phyloP scores from a whole-genome alignment of 2,888 invertebrate species.

The Ornithoptera alexandrae region DNA sequence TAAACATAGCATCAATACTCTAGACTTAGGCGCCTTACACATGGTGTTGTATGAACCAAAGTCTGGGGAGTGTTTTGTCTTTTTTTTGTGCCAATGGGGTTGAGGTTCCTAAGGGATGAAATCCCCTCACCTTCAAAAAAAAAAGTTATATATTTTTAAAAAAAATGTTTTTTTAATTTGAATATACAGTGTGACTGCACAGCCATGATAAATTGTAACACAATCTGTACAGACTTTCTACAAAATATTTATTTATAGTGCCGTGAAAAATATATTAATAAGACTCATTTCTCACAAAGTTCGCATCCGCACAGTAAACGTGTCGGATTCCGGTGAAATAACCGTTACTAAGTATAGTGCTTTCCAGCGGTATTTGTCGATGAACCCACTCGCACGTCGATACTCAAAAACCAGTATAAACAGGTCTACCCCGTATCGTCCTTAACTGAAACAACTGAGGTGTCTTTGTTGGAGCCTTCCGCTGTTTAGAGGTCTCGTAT shows the following conservation, averaged over 20 bases:
- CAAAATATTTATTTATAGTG: background rate
- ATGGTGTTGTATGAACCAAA: no score
- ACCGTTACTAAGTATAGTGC: conserved; percentile 57
- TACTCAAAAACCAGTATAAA: conserved; percentile 40
- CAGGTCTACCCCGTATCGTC: conserved; percentile 37
- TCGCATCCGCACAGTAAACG: conserved; percentile 23
- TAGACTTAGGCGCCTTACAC: no score
- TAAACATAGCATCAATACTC: no score
- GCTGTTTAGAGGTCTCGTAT: conserved; percentile 42
- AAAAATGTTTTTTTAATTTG: no score
- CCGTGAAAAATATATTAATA: conserved; percentile 6
- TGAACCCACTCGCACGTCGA: conserved; percentile 52
- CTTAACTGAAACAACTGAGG: conserved; percentile 19
- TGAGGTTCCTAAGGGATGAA: no score
- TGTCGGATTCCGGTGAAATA: conserved; percentile 47
- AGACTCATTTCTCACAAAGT: conserved; percentile 20
- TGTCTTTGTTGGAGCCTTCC: conserved; percentile 23
- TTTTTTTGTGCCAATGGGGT: no score
- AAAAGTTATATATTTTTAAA: no score
- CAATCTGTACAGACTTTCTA: background rate
- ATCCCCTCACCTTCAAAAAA: no score
- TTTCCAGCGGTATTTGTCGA: conserved; percentile 56
- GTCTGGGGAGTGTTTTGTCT: no score
- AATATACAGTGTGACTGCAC: background rate
- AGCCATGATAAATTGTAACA: background rate